Evolutionary conservation across 2,888 invertebrate species (phyloP).

Genomic region (Dinocampus coccinellae): DNA sequence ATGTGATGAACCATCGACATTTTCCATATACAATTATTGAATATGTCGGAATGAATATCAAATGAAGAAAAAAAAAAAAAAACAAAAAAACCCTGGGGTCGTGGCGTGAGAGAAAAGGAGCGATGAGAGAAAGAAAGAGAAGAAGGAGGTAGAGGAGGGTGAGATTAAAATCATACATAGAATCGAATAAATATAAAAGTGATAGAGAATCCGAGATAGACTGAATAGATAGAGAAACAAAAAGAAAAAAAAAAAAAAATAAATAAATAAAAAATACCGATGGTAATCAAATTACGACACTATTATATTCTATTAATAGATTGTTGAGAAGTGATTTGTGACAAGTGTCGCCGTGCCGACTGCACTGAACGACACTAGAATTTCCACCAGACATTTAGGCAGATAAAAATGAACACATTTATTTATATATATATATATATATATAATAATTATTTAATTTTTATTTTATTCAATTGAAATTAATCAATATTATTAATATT

Average conservation of each 20-base stretch:
- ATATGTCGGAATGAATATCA: background rate
- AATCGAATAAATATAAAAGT: background rate
- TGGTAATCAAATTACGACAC: conserved; percentile 37
- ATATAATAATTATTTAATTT: background rate
- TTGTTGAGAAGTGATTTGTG: background rate
- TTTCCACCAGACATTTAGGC: background rate
- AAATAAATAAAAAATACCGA: no score
- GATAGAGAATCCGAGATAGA: background rate
- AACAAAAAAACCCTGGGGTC: no score
- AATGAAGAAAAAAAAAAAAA: background rate
- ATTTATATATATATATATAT: background rate
- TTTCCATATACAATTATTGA: background rate
- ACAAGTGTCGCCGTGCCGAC: conserved; percentile 41
- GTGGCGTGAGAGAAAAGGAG: no score
- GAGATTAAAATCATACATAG: no score
- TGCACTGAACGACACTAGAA: conserved; percentile 12
- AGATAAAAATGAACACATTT: background rate
- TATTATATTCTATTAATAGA: conserved; percentile 40
- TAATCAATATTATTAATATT: background rate
- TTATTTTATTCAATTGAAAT: background rate
- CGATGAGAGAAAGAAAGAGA: no score
- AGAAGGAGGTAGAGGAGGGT: no score
- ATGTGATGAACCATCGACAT: background rate
- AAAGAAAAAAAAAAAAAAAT: no score
- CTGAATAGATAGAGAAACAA: background rate